Evolutionary conservation across 2,888 invertebrate genomes (phyloP), one percentile per base, ranked within the genome.

Genomic region (Leucozona laternaria): DNA sequence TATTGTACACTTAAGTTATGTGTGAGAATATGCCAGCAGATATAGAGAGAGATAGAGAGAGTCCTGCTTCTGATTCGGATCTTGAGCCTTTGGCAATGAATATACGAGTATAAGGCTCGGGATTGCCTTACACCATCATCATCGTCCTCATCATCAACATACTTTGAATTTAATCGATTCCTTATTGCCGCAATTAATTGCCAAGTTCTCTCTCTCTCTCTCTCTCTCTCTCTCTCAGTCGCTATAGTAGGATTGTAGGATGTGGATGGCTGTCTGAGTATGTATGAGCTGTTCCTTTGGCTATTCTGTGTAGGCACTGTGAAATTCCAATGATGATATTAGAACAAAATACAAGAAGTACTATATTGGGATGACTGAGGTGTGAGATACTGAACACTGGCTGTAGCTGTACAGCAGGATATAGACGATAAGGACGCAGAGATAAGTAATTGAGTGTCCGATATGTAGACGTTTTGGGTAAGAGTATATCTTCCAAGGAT

Each of bases 121-220:
- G 53, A 81, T 76, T 82, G 72, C 78, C 79, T 79, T 83, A 83
- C 82, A 86, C 78, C 66, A 78, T 80, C 79, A 79, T 78, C 73
- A 70, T 81, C 55, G 53, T 68, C n/a, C n/a, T n/a, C 77, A 62
- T 62, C 70, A 62, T 60, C 75, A 79, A 79, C 75, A 79, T 79
- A 79, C 79, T 87, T 79, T 75, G 66, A 83, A 83, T 71, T 79
- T 76, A 87, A 87, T 87, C 87, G 87, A 83, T 83, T 76, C 87
- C 83, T 83, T 79, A 79, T 87, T 79, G 87, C 82, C 79, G 87
- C 82, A 83, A 83, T 82, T 82, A 87, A 82, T 83, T 79, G 79
- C 60, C 79, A 76, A 68, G 68, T 79, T 79, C 72, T 53, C 68
- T 53, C 50, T 53, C 11, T 31, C 48, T 22, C 64, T 17, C 45